A percentile compares a stretch with the other conserved stretches of the same genome.
These are phyloP conservation scores for Idaea biselata DNA, from an alignment of 2,888 invertebrate species.

Conservation along the genomic window DNA sequence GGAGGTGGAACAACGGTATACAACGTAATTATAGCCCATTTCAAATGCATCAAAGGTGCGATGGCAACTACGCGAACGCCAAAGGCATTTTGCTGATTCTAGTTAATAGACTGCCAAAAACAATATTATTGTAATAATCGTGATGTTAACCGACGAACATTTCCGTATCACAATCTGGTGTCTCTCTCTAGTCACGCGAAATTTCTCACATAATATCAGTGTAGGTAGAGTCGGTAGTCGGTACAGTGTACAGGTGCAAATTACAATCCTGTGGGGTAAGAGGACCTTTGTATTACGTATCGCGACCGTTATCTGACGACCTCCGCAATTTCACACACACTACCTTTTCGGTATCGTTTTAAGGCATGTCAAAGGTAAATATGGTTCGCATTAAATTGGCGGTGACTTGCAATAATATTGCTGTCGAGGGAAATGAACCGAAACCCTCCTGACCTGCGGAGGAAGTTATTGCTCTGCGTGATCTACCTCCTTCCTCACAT, in stretches of 20 bases:
- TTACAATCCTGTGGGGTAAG: slow-evolving; percentile 62
- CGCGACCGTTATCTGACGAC: slow-evolving; percentile 47
- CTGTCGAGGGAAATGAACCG: slow-evolving; percentile 69
- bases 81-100: too few relatives aligned
- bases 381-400: slow-evolving; percentile 55
- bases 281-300: slow-evolving; percentile 61
- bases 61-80: too few relatives aligned
- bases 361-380: slow-evolving; percentile 32
- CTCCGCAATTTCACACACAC: slow-evolving; percentile 43
- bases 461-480: slow-evolving; percentile 44
- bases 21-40: too few relatives aligned
- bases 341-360: slow-evolving; percentile 31
- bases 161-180: slow-evolving; percentile 30
- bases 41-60: too few relatives aligned
- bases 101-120: too few relatives aligned
- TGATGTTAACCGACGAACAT: slow-evolving; percentile 27
- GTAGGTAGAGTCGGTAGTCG: slow-evolving; percentile 13
- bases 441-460: slow-evolving; percentile 48
- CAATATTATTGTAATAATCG: slow-evolving; percentile 23
- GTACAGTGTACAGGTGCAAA: slow-evolving; percentile 68
- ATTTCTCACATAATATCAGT: slow-evolving; percentile 70
- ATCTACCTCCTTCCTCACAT: slow-evolving; percentile 41
- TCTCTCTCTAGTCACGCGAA: slow-evolving; percentile 59
- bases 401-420: slow-evolving; percentile 64
- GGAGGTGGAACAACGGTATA: too few relatives aligned